phyloP scores from a whole-genome alignment of 2,113 vertebrate genomes.

The Menura novaehollandiae region DNA sequence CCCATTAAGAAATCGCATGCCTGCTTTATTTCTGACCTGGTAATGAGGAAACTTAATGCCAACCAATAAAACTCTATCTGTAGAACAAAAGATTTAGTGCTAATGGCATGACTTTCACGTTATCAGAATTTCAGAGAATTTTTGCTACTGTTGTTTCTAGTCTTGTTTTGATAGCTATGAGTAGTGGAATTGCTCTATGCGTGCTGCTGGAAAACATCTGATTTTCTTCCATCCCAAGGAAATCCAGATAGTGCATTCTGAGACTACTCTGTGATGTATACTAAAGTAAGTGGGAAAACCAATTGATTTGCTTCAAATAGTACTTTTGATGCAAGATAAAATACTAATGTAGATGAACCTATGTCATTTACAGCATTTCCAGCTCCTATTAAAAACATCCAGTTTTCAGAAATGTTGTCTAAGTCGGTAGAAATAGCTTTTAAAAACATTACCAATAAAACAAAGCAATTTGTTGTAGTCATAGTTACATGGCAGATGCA shows the following conservation, averaged over 20 bases:
- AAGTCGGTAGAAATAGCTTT: background rate
- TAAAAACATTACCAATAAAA: background rate
- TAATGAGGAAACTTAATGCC: background rate
- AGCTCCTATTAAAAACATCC: background rate
- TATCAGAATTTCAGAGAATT: background rate
- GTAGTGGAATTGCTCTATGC: background rate
- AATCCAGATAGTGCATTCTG: background rate
- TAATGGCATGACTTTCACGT: background rate
- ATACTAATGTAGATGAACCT: background rate
- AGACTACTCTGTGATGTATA: background rate
- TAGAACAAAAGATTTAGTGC: background rate
- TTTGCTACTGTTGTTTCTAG: background rate
- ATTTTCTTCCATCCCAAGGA: background rate
- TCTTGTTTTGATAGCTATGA: background rate
- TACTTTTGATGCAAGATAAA: background rate
- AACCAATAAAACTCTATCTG: background rate
- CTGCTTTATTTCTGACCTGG: background rate
- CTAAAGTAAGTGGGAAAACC: background rate
- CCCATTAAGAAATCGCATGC: background rate
- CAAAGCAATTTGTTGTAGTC: background rate
- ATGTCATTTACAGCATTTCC: background rate
- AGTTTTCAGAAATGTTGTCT: background rate
- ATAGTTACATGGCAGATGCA: background rate
- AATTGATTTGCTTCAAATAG: background rate
- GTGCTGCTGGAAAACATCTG: background rate